phyloP scores from a whole-genome alignment of 2,888 invertebrate genomes.

The Drosophila kanekoi region DNA sequence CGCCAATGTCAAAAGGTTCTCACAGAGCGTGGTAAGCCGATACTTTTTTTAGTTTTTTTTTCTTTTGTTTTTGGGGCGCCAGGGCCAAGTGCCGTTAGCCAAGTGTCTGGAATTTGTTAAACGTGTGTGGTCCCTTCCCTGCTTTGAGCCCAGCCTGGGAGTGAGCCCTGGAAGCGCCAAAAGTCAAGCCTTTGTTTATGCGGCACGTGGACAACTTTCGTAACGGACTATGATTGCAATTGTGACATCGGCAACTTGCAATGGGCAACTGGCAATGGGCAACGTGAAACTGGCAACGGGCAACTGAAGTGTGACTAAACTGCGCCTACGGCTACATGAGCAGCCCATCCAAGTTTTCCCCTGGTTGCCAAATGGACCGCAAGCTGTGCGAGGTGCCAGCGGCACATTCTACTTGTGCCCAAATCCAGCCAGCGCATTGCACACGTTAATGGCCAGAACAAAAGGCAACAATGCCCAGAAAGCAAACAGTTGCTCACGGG shows the following conservation, averaged over 20 bases:
- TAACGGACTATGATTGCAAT: conserved; percentile 16
- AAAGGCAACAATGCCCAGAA: conserved; percentile 42
- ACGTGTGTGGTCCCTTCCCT: conserved; percentile 36
- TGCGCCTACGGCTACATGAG: conserved; percentile 57
- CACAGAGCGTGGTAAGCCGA: conserved; percentile 41
- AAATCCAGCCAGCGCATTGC: conserved; percentile 48
- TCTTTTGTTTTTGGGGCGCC: conserved; percentile 17
- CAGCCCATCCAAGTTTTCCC: background rate
- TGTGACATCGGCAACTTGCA: conserved; percentile 7
- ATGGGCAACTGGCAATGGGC: conserved; percentile 8
- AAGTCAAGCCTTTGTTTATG: conserved; percentile 74
- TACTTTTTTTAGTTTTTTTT: conserved; percentile 15
- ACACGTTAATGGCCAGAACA: conserved; percentile 58
- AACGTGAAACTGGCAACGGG: conserved; percentile 15
- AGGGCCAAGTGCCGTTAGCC: conserved; percentile 63
- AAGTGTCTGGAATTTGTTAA: conserved; percentile 13
- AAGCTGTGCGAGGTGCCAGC: conserved; percentile 63
- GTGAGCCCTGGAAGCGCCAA: conserved; percentile 30
- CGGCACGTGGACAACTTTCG: conserved; percentile 57
- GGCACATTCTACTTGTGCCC: conserved; percentile 39
- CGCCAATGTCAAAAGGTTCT: conserved; percentile 77
- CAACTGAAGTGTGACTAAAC: conserved; percentile 73
- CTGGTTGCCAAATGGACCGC: conserved; percentile 54
- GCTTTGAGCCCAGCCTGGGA: background rate
- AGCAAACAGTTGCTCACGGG: conserved; percentile 77